Evolutionary conservation across 2,888 invertebrate species (phyloP).

Genomic region (Drosophila lutescens): DNA sequence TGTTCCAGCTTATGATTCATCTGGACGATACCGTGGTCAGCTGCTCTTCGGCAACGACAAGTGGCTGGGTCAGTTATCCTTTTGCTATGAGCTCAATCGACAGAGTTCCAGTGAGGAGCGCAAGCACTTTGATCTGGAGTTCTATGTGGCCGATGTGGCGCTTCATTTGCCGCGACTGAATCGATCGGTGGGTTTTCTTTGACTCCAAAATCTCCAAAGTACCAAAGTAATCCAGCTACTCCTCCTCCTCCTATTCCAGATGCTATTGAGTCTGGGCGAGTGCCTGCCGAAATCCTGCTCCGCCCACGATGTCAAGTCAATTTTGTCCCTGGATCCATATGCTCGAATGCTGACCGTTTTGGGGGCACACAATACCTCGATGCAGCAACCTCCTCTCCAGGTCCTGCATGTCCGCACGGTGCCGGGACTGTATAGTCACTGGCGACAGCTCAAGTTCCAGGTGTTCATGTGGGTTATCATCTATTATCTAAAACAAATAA

Average conservation of each 20-base stretch:
- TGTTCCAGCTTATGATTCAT: slow-evolving; percentile 90
- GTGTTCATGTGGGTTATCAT: slow-evolving; percentile 87
- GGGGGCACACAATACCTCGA: slow-evolving; percentile 54
- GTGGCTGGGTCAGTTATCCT: slow-evolving; percentile 90
- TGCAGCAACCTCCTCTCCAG: slow-evolving; percentile 81
- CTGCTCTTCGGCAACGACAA: slow-evolving; percentile 92
- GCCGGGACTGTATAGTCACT: slow-evolving; percentile 88
- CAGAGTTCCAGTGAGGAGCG: slow-evolving; percentile 68
- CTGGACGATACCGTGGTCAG: slow-evolving; percentile 91
- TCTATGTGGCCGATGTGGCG: slow-evolving; percentile 79
- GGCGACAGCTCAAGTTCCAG: slow-evolving; percentile 88
- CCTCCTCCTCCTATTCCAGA: slow-evolving; percentile 67
- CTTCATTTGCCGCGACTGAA: slow-evolving; percentile 71
- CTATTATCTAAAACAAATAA: too few species aligned
- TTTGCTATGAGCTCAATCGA: slow-evolving; percentile 87
- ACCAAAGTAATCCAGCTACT: too few species aligned
- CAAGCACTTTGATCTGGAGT: slow-evolving; percentile 82
- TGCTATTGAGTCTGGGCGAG: slow-evolving; percentile 89
- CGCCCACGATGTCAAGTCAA: slow-evolving; percentile 85
- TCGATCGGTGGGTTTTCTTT: slow-evolving; percentile 69
- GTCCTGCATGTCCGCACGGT: slow-evolving; percentile 88
- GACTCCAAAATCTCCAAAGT: too few species aligned
- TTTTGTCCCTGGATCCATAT: slow-evolving; percentile 83
- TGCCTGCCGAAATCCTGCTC: slow-evolving; percentile 90
- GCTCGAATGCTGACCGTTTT: slow-evolving; percentile 74